Percentiles rank a stretch among this genome's conserved stretches.
Evolutionary conservation across 2,113 vertebrate genomes (phyloP).

Genomic region (Siniperca chuatsi): DNA sequence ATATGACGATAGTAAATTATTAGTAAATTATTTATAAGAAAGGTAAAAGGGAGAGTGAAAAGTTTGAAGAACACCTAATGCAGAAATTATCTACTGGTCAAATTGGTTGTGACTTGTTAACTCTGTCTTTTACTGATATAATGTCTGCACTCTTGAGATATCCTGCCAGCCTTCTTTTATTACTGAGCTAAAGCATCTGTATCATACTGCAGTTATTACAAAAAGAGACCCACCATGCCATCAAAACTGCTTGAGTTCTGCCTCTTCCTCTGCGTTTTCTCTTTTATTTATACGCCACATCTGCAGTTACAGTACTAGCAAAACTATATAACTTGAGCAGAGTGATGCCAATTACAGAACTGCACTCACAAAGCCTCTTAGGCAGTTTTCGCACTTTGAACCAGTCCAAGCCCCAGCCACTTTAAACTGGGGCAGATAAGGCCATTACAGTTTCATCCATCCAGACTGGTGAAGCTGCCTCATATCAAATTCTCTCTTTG

Average conservation of each 20-base stretch:
- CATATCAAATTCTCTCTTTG: neutral
- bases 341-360: slow-evolving; percentile 47
- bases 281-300: slow-evolving; percentile 41
- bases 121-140: neutral
- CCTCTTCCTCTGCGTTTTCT: slow-evolving; percentile 31
- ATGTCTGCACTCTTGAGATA: neutral
- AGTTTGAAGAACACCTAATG: neutral
- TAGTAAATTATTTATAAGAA: neutral
- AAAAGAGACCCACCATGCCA: neutral
- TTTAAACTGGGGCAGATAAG: slow-evolving; percentile 36
- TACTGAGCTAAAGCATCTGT: neutral
- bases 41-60: neutral
- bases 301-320: slow-evolving; percentile 40
- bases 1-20: neutral
- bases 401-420: neutral
- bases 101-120: neutral
- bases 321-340: slow-evolving; percentile 1
- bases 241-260: neutral
- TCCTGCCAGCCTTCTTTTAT: neutral
- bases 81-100: slow-evolving; percentile 3
- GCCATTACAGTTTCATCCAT: neutral
- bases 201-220: slow-evolving; percentile 6
- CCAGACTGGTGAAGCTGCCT: neutral
- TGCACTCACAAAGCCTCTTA: slow-evolving; percentile 37
- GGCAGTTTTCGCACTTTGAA: slow-evolving; percentile 53